Base-by-base conservation (phyloP, 2,797 vertebrate genomes). In the Heterohyrax brucei region DNA sequence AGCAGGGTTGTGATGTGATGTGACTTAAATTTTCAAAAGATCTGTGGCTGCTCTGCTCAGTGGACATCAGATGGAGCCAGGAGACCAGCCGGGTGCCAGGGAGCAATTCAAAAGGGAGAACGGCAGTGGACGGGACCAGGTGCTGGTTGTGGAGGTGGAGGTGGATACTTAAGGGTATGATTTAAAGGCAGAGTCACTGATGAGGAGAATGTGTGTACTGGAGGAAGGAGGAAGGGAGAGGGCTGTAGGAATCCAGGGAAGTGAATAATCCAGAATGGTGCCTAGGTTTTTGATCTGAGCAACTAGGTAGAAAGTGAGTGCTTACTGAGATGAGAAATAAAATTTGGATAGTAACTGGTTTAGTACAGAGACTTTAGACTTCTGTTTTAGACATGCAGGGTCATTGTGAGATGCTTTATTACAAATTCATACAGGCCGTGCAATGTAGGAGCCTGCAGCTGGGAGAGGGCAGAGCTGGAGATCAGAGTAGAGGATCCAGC, bases 211-310 rank as follows among this genome's bases (percentile, higher is more conserved):
- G 21, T 2, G 1, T 1, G 3, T 6, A 12, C 12, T 44, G n/a
- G 0, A 7, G 26, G 12, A 48, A 64, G 62, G 48, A 56, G 48
- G 6, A 14, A 33, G 48, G 70, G 13, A 77, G 46, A 33, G 28
- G 21, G 3, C n/a, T 14, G 26, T 1, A 39, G 19, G 75, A 87
- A 10, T 75, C 0, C 0, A 16, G 44, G 72, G 56, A 87, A 82
- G 24, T 59, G 50, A 87, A 26, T 7, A 6, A 56, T 75, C 79
- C 8, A 68, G 10, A 48, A 46, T 46, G 22, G 19, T 28, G 1
- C 64, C 82, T 28, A n/a, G 39, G 24, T 46, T 85, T 95, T 88
- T 88, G 90, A 64, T 64, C 56, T 64, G 9, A 94, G 94, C 68
- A 7, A 9, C 10, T 9, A 13, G 19, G 44, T 33, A 5, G 83